phyloP scores from a whole-genome alignment of 2,113 vertebrate genomes.

The Phaethornis superciliosus region DNA sequence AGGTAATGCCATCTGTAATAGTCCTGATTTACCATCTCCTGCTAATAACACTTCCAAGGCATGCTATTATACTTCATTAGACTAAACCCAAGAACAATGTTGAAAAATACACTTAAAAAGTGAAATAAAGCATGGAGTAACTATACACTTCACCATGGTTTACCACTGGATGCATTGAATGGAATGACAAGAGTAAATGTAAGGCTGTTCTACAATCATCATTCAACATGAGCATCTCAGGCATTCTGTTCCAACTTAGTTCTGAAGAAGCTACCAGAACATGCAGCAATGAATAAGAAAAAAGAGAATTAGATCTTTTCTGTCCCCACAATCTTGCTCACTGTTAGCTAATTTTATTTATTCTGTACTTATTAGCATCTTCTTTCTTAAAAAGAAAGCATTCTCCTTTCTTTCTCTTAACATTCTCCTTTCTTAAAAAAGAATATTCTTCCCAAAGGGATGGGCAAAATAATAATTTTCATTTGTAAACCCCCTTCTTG shows the following conservation, averaged over 20 bases:
- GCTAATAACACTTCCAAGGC: neutral
- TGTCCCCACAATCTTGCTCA: neutral
- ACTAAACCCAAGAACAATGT: neutral
- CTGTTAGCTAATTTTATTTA: neutral
- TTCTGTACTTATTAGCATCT: neutral
- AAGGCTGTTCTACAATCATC: neutral
- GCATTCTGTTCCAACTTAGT: neutral
- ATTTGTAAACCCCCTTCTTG: neutral
- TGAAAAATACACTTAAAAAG: neutral
- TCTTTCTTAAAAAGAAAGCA: too few species aligned
- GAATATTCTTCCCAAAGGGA: neutral
- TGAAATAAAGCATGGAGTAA: neutral
- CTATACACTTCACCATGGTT: neutral
- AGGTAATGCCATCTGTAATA: neutral
- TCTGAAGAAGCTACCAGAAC: neutral
- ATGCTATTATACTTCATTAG: neutral
- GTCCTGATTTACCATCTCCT: neutral
- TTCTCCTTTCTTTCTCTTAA: too few species aligned
- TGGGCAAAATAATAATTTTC: neutral
- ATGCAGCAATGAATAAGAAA: neutral
- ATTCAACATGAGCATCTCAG: neutral
- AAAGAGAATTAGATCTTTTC: neutral
- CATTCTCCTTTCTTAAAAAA: neutral
- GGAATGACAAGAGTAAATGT: neutral
- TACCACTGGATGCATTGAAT: neutral